These are phyloP conservation scores for Hoplostethus mediterraneus DNA, from an alignment of 2,797 vertebrate species.

Conservation along the genomic window DNA sequence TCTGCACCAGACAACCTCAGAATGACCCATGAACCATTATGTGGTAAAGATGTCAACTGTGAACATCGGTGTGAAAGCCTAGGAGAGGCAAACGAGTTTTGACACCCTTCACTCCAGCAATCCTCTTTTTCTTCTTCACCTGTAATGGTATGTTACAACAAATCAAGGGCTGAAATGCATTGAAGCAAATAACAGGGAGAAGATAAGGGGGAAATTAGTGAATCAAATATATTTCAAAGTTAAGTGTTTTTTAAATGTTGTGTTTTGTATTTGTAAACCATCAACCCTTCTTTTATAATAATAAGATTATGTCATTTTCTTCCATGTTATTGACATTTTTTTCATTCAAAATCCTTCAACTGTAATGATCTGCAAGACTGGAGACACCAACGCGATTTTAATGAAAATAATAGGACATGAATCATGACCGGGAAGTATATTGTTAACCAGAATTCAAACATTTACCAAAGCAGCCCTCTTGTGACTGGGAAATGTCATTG, in stretches of 20 bases:
- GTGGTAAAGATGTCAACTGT: constrained; percentile 65
- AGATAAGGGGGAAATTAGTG: constrained; percentile 21
- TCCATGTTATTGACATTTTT: neutral
- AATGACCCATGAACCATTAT: constrained; percentile 55
- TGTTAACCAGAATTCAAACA: neutral
- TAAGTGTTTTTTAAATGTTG: neutral
- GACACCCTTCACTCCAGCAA: constrained; percentile 55
- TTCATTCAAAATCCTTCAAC: neutral
- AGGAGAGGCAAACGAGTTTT: constrained; percentile 61
- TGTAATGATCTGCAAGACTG: neutral
- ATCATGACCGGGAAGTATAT: neutral
- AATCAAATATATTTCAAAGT: neutral
- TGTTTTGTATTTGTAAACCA: constrained; percentile 3
- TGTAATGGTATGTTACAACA: constrained; percentile 48
- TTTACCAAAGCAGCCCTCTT: neutral
- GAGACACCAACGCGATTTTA: neutral
- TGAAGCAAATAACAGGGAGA: constrained; percentile 57
- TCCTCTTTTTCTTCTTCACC: constrained; percentile 44
- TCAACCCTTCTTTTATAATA: neutral
- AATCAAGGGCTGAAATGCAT: constrained; percentile 56
- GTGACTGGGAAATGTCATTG: neutral
- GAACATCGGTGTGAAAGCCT: constrained; percentile 29
- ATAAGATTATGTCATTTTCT: neutral
- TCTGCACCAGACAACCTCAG: constrained; percentile 46
- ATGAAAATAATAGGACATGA: neutral